Percentiles rank a stretch among this genome's conserved stretches.
Conservation (phyloP, 2,113 vertebrate genomes). For the Perccottus glenii region DNA sequence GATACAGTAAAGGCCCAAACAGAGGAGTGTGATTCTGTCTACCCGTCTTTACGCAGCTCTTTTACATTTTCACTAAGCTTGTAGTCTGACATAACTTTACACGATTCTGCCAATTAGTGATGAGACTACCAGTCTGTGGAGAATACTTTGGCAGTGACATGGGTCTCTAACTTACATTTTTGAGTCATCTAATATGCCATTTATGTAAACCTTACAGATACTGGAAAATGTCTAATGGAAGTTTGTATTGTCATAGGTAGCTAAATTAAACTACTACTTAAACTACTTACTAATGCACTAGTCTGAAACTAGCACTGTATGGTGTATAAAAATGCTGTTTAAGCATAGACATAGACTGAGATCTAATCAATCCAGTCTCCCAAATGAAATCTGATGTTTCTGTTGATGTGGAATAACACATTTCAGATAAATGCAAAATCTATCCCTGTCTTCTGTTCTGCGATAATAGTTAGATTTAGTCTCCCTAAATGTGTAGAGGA, state of each 20-base stretch:
- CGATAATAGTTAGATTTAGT: too few relatives aligned
- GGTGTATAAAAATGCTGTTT: too few relatives aligned
- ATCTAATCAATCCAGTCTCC: too few relatives aligned
- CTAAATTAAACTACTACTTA: background rate
- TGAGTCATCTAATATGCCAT: background rate
- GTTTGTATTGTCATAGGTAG: background rate
- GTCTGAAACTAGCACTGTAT: too few relatives aligned
- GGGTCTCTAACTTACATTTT: background rate
- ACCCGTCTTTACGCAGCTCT: background rate
- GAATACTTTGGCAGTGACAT: constrained; percentile 7
- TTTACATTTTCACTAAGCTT: background rate
- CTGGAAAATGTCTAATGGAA: background rate
- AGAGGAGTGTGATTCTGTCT: background rate
- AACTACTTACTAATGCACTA: too few relatives aligned
- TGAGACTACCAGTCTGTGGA: constrained; percentile 1
- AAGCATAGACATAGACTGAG: too few relatives aligned
- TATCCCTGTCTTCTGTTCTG: too few relatives aligned
- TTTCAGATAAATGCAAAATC: too few relatives aligned
- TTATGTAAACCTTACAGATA: background rate
- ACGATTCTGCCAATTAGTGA: constrained; percentile 21
- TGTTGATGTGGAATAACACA: too few relatives aligned
- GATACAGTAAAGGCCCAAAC: background rate
- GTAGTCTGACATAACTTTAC: constrained; percentile 27
- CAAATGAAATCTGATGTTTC: too few relatives aligned
- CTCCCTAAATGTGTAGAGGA: too few relatives aligned